Conservation (phyloP, 92 coral and sea anemone genomes). For the Virgularia gustaviana region DNA sequence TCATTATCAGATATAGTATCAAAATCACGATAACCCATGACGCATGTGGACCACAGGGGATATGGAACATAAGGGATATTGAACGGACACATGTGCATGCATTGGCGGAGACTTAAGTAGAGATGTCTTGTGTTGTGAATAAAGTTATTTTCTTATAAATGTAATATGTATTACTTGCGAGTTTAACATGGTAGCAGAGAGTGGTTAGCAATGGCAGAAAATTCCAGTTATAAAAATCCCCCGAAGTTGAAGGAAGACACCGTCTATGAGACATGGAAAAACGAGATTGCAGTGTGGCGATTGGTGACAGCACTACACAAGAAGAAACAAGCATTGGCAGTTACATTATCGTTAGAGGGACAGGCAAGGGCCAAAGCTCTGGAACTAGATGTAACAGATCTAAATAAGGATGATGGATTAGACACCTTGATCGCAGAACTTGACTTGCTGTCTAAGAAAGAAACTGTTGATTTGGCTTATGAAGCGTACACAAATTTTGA, state of each 20-base stretch:
- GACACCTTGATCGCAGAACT: background rate
- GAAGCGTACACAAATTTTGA: background rate
- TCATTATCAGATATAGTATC: no score
- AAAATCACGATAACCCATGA: no score
- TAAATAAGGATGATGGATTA: background rate
- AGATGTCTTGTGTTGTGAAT: slow-evolving; percentile 24
- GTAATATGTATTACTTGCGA: no score
- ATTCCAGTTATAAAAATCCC: background rate
- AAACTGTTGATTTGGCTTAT: background rate
- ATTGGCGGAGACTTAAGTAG: no score
- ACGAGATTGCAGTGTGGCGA: background rate
- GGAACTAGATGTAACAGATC: background rate
- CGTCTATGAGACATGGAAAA: background rate
- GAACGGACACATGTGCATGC: no score
- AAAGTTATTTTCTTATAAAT: no score
- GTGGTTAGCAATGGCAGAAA: background rate
- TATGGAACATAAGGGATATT: no score
- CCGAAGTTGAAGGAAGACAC: background rate
- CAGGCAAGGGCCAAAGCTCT: background rate
- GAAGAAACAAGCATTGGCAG: background rate
- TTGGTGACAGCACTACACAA: background rate
- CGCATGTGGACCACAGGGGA: no score
- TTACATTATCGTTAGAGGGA: background rate
- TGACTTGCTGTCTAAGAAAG: background rate
- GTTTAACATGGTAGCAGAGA: slow-evolving; percentile 1